phyloP scores from a whole-genome alignment of 2,888 invertebrate species.

The Melinaea marsaeus region DNA sequence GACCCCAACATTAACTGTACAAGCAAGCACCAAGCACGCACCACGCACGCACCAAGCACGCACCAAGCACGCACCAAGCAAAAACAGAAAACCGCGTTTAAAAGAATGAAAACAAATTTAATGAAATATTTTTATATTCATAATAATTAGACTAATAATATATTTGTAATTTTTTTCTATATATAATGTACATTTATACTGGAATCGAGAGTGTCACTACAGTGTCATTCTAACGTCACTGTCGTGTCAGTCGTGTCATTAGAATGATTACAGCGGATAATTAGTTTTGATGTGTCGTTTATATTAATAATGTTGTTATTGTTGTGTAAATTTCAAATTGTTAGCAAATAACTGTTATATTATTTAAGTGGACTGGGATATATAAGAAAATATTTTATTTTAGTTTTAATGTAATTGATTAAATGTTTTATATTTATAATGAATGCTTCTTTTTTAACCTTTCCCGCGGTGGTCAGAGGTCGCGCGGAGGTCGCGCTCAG shows the following conservation, averaged over 20 bases:
- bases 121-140: neutral
- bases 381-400: constrained; percentile 25
- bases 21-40: neutral
- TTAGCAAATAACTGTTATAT: constrained; percentile 30
- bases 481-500: constrained; percentile 5
- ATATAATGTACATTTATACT: too few species aligned
- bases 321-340: constrained; percentile 35
- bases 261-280: neutral
- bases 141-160: too few species aligned
- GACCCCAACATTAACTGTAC: neutral
- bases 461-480: too few species aligned
- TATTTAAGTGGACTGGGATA: constrained; percentile 47
- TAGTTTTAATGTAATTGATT: constrained; percentile 16
- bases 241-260: too few species aligned
- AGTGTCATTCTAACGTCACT: too few species aligned
- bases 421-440: constrained; percentile 21
- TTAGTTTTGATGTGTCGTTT: constrained; percentile 4
- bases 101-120: neutral
- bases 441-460: constrained; percentile 1
- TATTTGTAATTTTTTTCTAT: too few species aligned
- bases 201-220: too few species aligned
- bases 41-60: neutral
- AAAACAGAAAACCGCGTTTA: neutral
- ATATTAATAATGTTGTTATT: constrained; percentile 29
- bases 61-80: neutral